Percentiles rank a stretch among this genome's conserved stretches.
Conservation (phyloP, 2,888 invertebrate species). For the Chrysolina americana region DNA sequence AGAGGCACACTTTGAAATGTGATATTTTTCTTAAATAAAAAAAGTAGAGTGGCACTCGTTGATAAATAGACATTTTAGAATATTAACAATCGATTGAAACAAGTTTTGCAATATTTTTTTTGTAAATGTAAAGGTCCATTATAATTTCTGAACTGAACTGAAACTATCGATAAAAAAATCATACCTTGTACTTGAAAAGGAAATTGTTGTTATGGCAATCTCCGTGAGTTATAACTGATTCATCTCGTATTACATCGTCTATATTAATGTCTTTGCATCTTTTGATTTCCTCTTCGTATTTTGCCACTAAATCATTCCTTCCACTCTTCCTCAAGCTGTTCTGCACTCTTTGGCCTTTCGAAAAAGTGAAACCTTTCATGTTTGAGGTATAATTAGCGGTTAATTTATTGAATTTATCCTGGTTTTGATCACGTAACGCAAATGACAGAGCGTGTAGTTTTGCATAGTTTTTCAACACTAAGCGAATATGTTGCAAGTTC, state of each 20-base stretch:
- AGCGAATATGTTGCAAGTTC: constrained; percentile 38
- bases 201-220: constrained; percentile 53
- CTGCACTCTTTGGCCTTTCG: not conserved
- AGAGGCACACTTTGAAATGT: too few relatives aligned
- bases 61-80: too few relatives aligned
- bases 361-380: not conserved
- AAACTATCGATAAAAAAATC: not conserved
- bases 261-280: constrained; percentile 30
- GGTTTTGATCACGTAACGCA: constrained; percentile 38
- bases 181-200: constrained; percentile 52
- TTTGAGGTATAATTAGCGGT: not conserved
- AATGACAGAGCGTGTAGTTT: constrained; percentile 49
- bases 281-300: constrained; percentile 16
- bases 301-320: not conserved
- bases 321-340: not conserved
- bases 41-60: too few relatives aligned
- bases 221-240: constrained; percentile 48
- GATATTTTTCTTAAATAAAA: too few relatives aligned
- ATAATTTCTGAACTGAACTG: too few relatives aligned
- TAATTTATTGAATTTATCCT: constrained; percentile 29
- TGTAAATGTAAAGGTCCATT: too few relatives aligned
- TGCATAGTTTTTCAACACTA: constrained; percentile 38
- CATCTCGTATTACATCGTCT: constrained; percentile 24
- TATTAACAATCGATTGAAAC: too few relatives aligned
- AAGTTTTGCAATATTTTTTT: too few relatives aligned